Percentiles rank a stretch among this genome's conserved stretches.
phyloP scores from a whole-genome alignment of 2,888 invertebrate genomes.

The Tholera decimalis region DNA sequence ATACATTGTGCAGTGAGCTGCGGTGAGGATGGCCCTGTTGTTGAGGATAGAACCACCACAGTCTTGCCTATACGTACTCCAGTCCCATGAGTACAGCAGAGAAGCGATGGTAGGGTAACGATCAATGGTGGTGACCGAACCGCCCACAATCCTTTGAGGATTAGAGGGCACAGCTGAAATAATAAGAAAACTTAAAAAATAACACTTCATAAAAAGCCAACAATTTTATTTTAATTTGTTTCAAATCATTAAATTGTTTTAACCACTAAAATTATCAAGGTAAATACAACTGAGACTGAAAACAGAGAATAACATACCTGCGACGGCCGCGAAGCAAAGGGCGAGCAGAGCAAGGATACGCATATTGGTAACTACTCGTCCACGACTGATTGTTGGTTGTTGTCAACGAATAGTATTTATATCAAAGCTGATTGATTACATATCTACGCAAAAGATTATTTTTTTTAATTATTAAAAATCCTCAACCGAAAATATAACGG shows the following conservation, averaged over 20 bases:
- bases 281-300: not conserved
- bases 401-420: conserved; percentile 18
- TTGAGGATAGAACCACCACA: conserved; percentile 70
- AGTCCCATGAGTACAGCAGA: conserved; percentile 59
- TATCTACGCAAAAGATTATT: not conserved
- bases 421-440: not conserved
- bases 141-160: conserved; percentile 72
- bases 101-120: conserved; percentile 58
- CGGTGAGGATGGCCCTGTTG: conserved; percentile 62
- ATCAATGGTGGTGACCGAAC: conserved; percentile 66
- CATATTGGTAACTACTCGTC: conserved; percentile 14
- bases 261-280: too few relatives aligned
- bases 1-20: conserved; percentile 61
- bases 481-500: too few relatives aligned
- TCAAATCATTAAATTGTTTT: too few relatives aligned
- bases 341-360: conserved; percentile 32
- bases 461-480: too few relatives aligned
- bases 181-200: too few relatives aligned
- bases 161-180: conserved; percentile 56
- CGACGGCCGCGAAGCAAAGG: conserved; percentile 37
- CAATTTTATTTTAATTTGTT: too few relatives aligned
- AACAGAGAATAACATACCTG: conserved; percentile 23
- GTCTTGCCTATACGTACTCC: conserved; percentile 43
- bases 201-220: too few relatives aligned
- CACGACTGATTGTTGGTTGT: conserved; percentile 4